Conservation (phyloP, 2,797 vertebrate species). For the Eleutherodactylus coqui region DNA sequence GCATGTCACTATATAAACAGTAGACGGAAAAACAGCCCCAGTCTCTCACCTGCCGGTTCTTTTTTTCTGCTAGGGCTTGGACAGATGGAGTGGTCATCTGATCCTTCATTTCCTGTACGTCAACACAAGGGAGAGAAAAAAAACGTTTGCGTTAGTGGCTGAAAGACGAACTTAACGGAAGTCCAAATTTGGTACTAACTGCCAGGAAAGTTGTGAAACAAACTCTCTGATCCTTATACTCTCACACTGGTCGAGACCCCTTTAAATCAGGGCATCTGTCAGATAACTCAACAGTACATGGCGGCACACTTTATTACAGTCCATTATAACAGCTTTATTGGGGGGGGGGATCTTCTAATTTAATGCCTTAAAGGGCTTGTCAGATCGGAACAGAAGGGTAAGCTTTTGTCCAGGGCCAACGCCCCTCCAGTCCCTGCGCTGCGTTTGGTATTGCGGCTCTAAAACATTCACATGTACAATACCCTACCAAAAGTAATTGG, state of each 20-base stretch:
- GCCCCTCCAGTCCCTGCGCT: not conserved
- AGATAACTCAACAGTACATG: too few relatives aligned
- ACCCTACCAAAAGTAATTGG: too few relatives aligned
- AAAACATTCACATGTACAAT: not conserved
- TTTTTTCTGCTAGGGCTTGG: slow-evolving; percentile 82
- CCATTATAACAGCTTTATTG: too few relatives aligned
- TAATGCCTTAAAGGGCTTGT: too few relatives aligned
- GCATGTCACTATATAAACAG: slow-evolving; percentile 37
- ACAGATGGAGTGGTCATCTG: slow-evolving; percentile 88
- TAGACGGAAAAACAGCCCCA: not conserved
- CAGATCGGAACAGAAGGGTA: too few relatives aligned
- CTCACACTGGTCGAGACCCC: not conserved
- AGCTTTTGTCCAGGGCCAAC: not conserved
- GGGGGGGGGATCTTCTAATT: too few relatives aligned
- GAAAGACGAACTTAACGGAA: not conserved
- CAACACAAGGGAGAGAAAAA: slow-evolving; percentile 41
- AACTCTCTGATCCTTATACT: not conserved
- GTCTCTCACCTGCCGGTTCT: slow-evolving; percentile 85
- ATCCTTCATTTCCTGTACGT: slow-evolving; percentile 93
- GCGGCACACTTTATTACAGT: not conserved
- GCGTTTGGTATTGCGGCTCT: not conserved
- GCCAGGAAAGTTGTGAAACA: not conserved
- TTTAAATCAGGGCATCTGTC: not conserved
- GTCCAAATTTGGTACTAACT: not conserved
- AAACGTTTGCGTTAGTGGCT: not conserved